phyloP scores from a whole-genome alignment of 2,888 invertebrate genomes.

The Ectemnius cavifrons region DNA sequence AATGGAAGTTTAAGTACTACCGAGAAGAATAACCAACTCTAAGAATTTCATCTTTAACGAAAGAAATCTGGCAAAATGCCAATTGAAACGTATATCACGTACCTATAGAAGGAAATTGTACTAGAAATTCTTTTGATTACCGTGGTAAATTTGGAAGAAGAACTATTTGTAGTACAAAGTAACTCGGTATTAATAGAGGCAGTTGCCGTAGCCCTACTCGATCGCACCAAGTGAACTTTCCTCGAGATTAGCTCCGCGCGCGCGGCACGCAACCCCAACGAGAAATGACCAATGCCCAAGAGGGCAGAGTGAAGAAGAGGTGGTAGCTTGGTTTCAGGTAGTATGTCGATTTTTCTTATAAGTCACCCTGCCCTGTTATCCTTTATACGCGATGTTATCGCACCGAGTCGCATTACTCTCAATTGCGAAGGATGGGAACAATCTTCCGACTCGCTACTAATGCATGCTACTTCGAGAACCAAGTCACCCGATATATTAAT shows the following conservation, averaged over 20 bases:
- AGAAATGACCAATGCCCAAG: conserved; percentile 44
- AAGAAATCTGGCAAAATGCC: no score
- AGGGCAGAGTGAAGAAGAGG: conserved; percentile 8
- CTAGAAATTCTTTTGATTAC: no score
- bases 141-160: no score
- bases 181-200: conserved; percentile 65
- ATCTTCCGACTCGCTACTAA: conserved; percentile 42
- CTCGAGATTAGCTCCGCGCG: conserved; percentile 66
- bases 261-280: conserved; percentile 67
- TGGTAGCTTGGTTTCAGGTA: conserved; percentile 43
- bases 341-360: conserved; percentile 74
- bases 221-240: conserved; percentile 72
- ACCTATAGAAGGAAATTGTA: no score
- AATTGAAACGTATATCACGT: no score
- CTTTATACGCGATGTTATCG: conserved; percentile 65
- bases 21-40: no score
- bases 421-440: conserved; percentile 70
- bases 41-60: no score
- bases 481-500: not conserved
- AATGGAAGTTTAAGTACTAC: no score
- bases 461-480: not conserved
- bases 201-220: conserved; percentile 58
- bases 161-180: no score
- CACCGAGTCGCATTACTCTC: conserved; percentile 70
- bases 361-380: conserved; percentile 58